phyloP scores from a whole-genome alignment of 2,113 vertebrate species.

The Oncorhynchus kisutch region DNA sequence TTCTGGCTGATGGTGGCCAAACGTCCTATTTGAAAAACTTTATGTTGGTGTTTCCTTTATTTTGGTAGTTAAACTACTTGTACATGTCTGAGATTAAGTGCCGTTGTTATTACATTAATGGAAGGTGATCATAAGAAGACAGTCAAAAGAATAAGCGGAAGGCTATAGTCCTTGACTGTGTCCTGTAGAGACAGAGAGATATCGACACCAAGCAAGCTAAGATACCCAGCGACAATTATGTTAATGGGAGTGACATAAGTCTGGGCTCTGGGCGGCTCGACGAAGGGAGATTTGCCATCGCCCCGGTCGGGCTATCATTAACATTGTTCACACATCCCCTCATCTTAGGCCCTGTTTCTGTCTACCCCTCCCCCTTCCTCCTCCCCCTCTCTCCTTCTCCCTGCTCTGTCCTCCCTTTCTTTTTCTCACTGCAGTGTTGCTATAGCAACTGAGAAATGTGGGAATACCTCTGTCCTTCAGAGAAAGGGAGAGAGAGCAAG shows the following conservation, averaged over 20 bases:
- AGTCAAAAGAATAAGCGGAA: slow-evolving; percentile 1
- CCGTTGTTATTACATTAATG: no score
- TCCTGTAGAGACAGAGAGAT: neutral
- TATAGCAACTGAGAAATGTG: slow-evolving; percentile 80
- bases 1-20: no score
- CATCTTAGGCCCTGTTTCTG: slow-evolving; percentile 49
- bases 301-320: slow-evolving; percentile 8
- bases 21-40: no score
- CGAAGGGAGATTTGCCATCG: slow-evolving; percentile 41
- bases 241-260: slow-evolving; percentile 42
- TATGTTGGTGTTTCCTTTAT: no score
- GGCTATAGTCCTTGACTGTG: neutral
- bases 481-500: slow-evolving; percentile 25
- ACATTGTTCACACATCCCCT: slow-evolving; percentile 64
- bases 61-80: no score
- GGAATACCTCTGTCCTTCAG: slow-evolving; percentile 82
- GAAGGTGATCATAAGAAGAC: neutral
- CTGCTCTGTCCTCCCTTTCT: slow-evolving; percentile 51
- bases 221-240: slow-evolving; percentile 45
- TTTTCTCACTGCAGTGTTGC: slow-evolving; percentile 75
- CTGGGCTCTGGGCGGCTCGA: slow-evolving; percentile 19
- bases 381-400: slow-evolving; percentile 40
- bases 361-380: slow-evolving; percentile 5
- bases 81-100: no score
- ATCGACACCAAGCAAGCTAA: slow-evolving; percentile 26